Base-by-base conservation (phyloP, 2,888 invertebrate species). In the Silvanus unidentatus region DNA sequence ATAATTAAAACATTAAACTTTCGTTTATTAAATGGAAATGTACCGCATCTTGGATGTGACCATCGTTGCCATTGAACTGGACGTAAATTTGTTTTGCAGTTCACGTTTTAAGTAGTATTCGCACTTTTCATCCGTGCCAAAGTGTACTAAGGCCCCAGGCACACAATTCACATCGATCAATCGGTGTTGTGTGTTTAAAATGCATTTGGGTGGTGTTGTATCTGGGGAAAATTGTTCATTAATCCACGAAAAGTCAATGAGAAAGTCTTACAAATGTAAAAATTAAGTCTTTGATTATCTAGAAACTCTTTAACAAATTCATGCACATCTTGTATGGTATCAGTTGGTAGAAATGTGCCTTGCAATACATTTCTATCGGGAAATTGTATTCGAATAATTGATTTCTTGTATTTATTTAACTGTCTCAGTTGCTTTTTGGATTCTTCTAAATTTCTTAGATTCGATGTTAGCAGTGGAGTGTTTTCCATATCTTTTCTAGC, bases 361-460 rank as follows among this genome's bases (percentile, higher is more conserved):
- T 96, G 96, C 15, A 96, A 75, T 32, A 94, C 87, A 36, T 85
- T 76, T 42, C 84, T 80, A 71, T 93, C 86, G 2, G 93, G 92
- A 69, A 96, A 95, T 64, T 88, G 86, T 50, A 96, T 74, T 43
- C 95, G 76, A 37, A 96, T 83, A 8, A 93, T 82, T 39, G 84
- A 82, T 63, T 82, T 79, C 58, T 83, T 83, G 70, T 91, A 92
- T 53, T 77, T 77, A 42, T 80, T 77, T 22, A 86, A 69, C 60
- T 78, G 78, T 40, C 73, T 72, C 40, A 82, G 65, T 50, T 78
- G 71, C 48, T 72, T 72, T 58, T 77, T 78, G 28, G 77, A 73
- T 39, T 77, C 74, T 57, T 82, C 79, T 16, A 81, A 63, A 52
- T 80, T 74, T 36, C 84, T 74, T 59, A 82, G 73, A 30, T 79